Conservation (phyloP, 2,888 invertebrate species). For the Mesorhabditis spiculigera region DNA sequence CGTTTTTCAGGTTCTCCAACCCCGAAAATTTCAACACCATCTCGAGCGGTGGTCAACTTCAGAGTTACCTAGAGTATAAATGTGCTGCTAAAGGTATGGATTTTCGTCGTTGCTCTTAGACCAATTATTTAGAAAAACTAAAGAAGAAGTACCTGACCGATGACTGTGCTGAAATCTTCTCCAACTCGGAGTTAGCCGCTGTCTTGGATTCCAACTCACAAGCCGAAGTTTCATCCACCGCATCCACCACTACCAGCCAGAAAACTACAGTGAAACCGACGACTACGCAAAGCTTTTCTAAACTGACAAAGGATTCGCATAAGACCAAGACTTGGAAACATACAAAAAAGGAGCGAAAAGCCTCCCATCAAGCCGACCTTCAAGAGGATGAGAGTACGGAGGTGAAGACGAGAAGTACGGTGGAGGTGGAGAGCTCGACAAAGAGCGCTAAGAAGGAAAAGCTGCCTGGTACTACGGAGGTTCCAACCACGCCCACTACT, state of each 20-base stretch:
- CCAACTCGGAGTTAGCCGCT: not conserved
- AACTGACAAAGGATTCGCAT: not conserved
- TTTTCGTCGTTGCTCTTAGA: not conserved
- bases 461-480: not conserved
- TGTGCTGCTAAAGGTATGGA: conserved; percentile 42
- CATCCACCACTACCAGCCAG: not conserved
- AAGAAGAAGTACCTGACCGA: conserved; percentile 21
- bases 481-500: not conserved
- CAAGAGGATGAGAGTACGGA: not conserved
- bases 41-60: conserved; percentile 29
- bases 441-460: not conserved
- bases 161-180: conserved; percentile 21
- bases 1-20: conserved; percentile 39
- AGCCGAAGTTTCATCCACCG: not conserved
- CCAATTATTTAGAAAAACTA: conserved; percentile 12
- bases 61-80: conserved; percentile 53
- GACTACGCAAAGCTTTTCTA: not conserved
- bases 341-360: not conserved
- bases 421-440: not conserved
- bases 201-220: not conserved
- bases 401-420: not conserved
- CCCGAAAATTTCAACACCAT: conserved; percentile 53
- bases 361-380: not conserved
- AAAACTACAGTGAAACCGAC: not conserved
- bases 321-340: not conserved